Base-by-base conservation (phyloP, 1,140 invertebrate species). In the Drosophila varians region DNA sequence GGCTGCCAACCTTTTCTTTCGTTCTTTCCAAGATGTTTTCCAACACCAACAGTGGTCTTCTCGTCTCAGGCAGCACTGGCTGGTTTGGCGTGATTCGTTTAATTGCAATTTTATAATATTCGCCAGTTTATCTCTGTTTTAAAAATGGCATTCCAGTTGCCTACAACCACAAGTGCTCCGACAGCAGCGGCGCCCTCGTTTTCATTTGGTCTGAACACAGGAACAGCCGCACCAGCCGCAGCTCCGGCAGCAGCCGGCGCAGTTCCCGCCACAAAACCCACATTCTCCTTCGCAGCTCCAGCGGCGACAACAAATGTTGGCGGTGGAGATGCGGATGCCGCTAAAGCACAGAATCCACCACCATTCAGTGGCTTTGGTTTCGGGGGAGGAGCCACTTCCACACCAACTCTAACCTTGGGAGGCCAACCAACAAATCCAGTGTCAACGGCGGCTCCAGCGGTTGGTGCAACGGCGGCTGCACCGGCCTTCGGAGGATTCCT, bases 141-240 rank as follows among this genome's bases (percentile, higher is more conserved):
- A 4, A 28, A 6, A 7, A 89, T 89, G 86, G 72, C 74, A 43
- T 89, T 90, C 45, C 86, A 89, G 65, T 38, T 89, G 43, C 86
- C 86, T 3, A 55, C 87, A 8, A 86, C 75, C 21, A 84, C 87
- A n/a, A 51, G 25, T 7, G 69, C 69, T 4, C 42, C 77, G 0
- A 31, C 71, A 14, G 28, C 72, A 5, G 58, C 56, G 11, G 47
- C 47, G 4, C 49, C 68, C 4, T 52, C 46, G 9, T 90, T 77
- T 8, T 68, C 64, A n/a, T 82, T 89, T 40, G 71, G 71, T 4
- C 40, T 74, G 9, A 74, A 25, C 43, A 49, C 72, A 3, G 64
- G 66, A 18, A 14, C 75, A 5, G 47, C 74, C 5, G 19, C 71
- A 19, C 14, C 49, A 26, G 28, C 57, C 16, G 43, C 42, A 3